phyloP scores from a whole-genome alignment of 2,888 invertebrate species.

The Chelonus formosanus region DNA sequence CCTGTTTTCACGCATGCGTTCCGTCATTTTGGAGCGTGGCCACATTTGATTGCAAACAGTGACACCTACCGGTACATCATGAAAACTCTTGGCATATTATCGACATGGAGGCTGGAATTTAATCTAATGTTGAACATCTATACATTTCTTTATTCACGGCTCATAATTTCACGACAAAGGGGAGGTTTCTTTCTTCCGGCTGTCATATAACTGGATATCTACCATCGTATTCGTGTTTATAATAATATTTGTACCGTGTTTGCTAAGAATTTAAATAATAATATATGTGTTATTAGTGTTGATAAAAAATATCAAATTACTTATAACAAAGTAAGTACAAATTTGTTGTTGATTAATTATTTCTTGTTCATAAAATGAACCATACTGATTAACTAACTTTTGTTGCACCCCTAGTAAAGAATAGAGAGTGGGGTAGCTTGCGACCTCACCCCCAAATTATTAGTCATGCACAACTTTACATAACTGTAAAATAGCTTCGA shows the following conservation, averaged over 20 bases:
- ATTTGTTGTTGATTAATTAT: not conserved
- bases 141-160: constrained; percentile 9
- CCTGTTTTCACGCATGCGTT: too few relatives aligned
- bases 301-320: not conserved
- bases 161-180: constrained; percentile 44
- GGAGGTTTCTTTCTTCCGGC: constrained; percentile 59
- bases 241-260: constrained; percentile 33
- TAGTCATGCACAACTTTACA: constrained; percentile 53
- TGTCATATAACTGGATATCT: constrained; percentile 53
- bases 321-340: not conserved
- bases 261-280: not conserved
- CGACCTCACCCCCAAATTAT: constrained; percentile 58
- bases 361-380: not conserved
- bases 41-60: too few relatives aligned
- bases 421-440: constrained; percentile 50
- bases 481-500: constrained; percentile 27
- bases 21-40: too few relatives aligned
- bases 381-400: constrained; percentile 34
- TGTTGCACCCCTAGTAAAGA: constrained; percentile 31
- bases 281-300: not conserved
- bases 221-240: constrained; percentile 42
- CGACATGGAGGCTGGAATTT: too few relatives aligned
- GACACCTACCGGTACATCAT: too few relatives aligned
- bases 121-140: too few relatives aligned
- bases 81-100: too few relatives aligned